Conservation (phyloP, 2,888 invertebrate genomes). For the Lepidonotus clava region DNA sequence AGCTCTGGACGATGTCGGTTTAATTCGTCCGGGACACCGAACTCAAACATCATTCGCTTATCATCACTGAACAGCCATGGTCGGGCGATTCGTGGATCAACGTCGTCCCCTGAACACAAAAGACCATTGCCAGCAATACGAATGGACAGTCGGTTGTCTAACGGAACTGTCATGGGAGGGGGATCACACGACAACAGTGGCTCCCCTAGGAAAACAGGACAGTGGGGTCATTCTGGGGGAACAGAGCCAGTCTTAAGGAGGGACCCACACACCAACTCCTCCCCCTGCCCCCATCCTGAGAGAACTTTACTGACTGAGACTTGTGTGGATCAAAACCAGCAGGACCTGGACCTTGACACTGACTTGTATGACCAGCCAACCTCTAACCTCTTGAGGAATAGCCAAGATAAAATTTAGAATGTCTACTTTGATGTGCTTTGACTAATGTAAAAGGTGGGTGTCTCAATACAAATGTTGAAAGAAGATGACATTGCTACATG, state of each 20-base stretch:
- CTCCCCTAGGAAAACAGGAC: not conserved
- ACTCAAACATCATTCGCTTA: not conserved
- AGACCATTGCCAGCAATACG: too few species aligned
- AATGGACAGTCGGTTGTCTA: too few species aligned
- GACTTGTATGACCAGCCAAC: not conserved
- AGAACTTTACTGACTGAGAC: not conserved
- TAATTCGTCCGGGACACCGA: not conserved
- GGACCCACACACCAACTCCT: too few species aligned
- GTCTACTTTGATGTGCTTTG: too few species aligned
- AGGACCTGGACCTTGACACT: not conserved
- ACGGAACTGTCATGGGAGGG: not conserved
- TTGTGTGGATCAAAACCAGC: not conserved
- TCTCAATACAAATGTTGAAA: too few species aligned
- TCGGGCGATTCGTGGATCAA: not conserved
- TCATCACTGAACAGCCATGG: not conserved
- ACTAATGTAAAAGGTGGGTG: too few species aligned
- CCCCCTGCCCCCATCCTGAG: too few species aligned
- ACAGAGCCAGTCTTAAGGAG: not conserved
- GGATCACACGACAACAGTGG: not conserved
- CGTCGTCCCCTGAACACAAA: not conserved
- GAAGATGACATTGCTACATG: too few species aligned
- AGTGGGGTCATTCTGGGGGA: not conserved
- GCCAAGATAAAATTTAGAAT: too few species aligned
- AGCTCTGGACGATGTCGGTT: not conserved
- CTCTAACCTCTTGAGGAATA: not conserved